Evolutionary conservation across 2,888 invertebrate genomes (phyloP).

Genomic region (Amphipoea lucens): DNA sequence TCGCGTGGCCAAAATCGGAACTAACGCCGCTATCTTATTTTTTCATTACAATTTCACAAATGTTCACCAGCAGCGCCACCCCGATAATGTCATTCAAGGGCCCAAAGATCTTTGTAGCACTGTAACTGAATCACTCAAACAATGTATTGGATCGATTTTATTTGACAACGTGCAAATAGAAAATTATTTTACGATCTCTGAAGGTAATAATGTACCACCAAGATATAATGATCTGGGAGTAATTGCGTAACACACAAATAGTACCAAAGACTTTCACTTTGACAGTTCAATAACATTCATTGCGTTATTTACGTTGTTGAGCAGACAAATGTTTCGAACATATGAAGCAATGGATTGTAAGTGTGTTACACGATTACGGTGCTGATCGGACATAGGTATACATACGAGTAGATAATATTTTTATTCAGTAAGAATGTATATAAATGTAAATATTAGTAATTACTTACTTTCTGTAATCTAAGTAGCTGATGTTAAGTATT

Average conservation of each 20-base stretch:
- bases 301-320: neutral
- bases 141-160: constrained; percentile 3
- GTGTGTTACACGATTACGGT: neutral
- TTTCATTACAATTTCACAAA: too few species aligned
- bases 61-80: neutral
- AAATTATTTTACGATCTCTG: neutral
- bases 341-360: neutral
- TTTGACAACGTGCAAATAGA: neutral
- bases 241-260: neutral
- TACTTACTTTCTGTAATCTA: constrained; percentile 74
- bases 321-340: neutral
- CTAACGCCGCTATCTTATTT: neutral
- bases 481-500: constrained; percentile 81
- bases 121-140: neutral
- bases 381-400: neutral
- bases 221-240: neutral
- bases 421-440: constrained; percentile 72
- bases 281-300: neutral
- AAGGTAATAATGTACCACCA: neutral
- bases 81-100: neutral
- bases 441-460: constrained; percentile 81
- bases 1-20: too few species aligned
- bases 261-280: neutral
- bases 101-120: neutral
- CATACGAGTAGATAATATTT: constrained; percentile 18